Evolutionary conservation across 2,888 invertebrate species (phyloP).

Genomic region (Acutogordius australiensis): DNA sequence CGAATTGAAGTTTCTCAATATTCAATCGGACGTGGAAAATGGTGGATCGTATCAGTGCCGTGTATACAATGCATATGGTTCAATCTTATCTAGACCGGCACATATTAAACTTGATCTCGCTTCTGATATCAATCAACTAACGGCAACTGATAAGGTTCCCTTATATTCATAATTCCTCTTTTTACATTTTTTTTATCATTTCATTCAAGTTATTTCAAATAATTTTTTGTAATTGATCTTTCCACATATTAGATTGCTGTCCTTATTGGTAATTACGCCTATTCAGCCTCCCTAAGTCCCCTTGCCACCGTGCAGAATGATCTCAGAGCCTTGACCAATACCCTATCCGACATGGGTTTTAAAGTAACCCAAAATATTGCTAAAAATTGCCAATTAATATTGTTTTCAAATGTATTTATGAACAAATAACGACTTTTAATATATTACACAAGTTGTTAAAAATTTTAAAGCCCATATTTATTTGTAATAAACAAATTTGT

Average conservation of each 20-base stretch:
- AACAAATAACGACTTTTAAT: too few species aligned
- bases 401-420: too few species aligned
- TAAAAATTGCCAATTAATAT: too few species aligned
- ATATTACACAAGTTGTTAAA: too few species aligned
- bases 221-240: neutral
- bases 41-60: slow-evolving; percentile 2
- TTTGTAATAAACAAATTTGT: too few species aligned
- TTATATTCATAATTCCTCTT: too few species aligned
- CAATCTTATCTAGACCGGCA: neutral
- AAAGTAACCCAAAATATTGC: too few species aligned
- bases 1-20: neutral
- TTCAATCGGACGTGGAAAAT: neutral
- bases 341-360: neutral
- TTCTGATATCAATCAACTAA: neutral
- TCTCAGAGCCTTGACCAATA: neutral
- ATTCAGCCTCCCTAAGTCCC: neutral
- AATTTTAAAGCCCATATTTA: too few species aligned
- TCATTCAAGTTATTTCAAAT: neutral
- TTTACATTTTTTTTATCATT: too few species aligned
- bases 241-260: neutral
- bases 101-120: neutral
- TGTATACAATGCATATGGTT: neutral
- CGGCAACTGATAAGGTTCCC: neutral
- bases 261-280: neutral
- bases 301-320: neutral